These are phyloP conservation scores for Laticauda laticaudata DNA, from an alignment of 2,113 vertebrate species.

Conservation along the genomic window DNA sequence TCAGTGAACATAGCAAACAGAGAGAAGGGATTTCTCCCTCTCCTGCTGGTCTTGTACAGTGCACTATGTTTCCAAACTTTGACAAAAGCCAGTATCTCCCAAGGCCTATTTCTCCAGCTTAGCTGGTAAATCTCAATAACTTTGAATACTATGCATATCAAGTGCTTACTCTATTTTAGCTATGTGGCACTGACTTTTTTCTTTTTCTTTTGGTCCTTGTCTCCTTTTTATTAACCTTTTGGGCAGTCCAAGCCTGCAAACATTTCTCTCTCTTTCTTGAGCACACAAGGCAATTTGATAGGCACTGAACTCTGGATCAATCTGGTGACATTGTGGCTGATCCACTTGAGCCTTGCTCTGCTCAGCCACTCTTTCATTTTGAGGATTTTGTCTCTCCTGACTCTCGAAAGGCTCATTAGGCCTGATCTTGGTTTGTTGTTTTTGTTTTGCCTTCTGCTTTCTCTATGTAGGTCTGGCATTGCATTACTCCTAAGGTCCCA, in stretches of 20 bases:
- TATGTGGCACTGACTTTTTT: background rate
- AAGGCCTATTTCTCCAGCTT: background rate
- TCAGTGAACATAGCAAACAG: background rate
- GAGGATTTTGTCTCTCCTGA: conserved; percentile 58
- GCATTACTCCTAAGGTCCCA: conserved; percentile 68
- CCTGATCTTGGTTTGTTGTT: conserved; percentile 63
- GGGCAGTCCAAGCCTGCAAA: conserved; percentile 50
- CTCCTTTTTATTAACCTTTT: conserved; percentile 52
- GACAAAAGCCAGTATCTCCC: background rate
- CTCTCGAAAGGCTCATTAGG: conserved; percentile 68
- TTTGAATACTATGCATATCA: conserved; percentile 51
- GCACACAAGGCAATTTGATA: conserved; percentile 62
- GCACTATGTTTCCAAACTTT: background rate
- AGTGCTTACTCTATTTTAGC: conserved; percentile 35
- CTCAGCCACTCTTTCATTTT: conserved; percentile 60
- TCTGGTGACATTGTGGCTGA: conserved; percentile 65
- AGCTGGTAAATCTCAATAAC: conserved; percentile 35
- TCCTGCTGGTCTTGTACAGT: background rate
- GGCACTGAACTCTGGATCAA: conserved; percentile 69
- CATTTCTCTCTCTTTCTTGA: conserved; percentile 55
- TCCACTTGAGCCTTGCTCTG: conserved; percentile 71
- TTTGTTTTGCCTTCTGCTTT: conserved; percentile 69
- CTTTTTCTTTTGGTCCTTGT: conserved; percentile 24
- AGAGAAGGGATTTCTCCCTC: background rate
- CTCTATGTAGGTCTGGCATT: conserved; percentile 53